Percentiles rank a stretch among this genome's conserved stretches.
Evolutionary conservation across 2,888 invertebrate species (phyloP).

Genomic region (Watsonalla binaria): DNA sequence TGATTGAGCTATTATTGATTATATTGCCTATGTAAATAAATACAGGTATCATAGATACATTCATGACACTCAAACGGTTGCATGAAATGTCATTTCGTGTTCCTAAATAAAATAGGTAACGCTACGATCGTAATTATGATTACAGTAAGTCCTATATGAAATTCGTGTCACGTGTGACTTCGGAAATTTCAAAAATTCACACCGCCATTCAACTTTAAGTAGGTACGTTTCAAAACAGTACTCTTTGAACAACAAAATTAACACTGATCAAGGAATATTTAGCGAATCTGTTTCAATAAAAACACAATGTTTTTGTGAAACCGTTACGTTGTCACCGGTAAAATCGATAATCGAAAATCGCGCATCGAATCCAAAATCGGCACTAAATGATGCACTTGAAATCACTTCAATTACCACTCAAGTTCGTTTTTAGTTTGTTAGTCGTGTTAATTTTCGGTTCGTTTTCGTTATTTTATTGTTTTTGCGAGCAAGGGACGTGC

Average conservation of each 20-base stretch:
- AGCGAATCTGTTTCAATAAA: constrained; percentile 23
- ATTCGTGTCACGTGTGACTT: background rate
- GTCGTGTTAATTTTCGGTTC: constrained; percentile 52
- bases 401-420: constrained; percentile 24
- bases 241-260: background rate
- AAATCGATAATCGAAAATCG: constrained; percentile 41
- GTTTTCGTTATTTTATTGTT: constrained; percentile 39
- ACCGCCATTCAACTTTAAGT: background rate
- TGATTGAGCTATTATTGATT: too few species aligned
- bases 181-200: background rate
- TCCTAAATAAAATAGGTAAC: too few species aligned
- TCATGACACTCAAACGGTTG: too few species aligned
- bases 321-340: constrained; percentile 55
- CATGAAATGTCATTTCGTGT: too few species aligned
- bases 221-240: background rate
- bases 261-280: constrained; percentile 14
- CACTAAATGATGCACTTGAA: constrained; percentile 38
- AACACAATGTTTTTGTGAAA: constrained; percentile 29
- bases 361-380: constrained; percentile 53
- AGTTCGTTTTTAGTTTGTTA: constrained; percentile 46
- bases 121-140: too few species aligned
- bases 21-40: too few species aligned
- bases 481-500: constrained; percentile 46
- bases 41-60: too few species aligned
- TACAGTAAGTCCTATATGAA: background rate